Conservation (phyloP, 2,797 vertebrate species). For the Cygnus olor region DNA sequence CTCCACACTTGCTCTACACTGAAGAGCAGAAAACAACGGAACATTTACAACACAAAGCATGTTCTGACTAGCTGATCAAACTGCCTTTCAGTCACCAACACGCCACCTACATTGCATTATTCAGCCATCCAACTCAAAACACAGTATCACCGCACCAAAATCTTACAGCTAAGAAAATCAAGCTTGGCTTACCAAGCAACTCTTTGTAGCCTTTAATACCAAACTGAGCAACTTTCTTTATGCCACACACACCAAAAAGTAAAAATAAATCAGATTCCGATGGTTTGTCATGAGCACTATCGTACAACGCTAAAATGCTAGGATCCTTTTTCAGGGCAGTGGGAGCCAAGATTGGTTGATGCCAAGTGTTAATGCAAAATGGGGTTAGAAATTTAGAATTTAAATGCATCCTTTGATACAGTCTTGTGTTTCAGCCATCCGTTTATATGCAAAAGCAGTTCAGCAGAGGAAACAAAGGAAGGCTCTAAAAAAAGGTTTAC, state of each 20-base stretch:
- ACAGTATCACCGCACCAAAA: background rate
- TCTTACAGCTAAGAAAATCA: background rate
- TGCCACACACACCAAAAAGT: background rate
- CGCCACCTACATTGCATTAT: background rate
- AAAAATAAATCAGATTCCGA: background rate
- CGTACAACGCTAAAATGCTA: background rate
- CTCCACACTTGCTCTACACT: background rate
- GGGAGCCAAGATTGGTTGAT: slow-evolving; percentile 54
- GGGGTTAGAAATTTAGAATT: slow-evolving; percentile 63
- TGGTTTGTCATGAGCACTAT: background rate
- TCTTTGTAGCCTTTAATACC: background rate
- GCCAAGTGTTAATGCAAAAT: slow-evolving; percentile 71
- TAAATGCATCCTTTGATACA: slow-evolving; percentile 55
- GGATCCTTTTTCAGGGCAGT: slow-evolving; percentile 28
- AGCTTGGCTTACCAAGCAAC: background rate
- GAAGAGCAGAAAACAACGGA: background rate
- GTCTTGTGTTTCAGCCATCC: slow-evolving; percentile 62
- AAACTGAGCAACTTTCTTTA: background rate
- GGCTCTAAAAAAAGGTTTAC: slow-evolving; percentile 67
- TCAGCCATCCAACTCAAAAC: slow-evolving; percentile 12
- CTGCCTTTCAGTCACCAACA: background rate
- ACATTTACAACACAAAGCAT: background rate
- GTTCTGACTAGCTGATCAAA: background rate
- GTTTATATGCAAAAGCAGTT: slow-evolving; percentile 72
- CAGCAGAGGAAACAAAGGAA: slow-evolving; percentile 75